Conservation (phyloP, 2,888 invertebrate genomes). For the Rotaria macrura region DNA sequence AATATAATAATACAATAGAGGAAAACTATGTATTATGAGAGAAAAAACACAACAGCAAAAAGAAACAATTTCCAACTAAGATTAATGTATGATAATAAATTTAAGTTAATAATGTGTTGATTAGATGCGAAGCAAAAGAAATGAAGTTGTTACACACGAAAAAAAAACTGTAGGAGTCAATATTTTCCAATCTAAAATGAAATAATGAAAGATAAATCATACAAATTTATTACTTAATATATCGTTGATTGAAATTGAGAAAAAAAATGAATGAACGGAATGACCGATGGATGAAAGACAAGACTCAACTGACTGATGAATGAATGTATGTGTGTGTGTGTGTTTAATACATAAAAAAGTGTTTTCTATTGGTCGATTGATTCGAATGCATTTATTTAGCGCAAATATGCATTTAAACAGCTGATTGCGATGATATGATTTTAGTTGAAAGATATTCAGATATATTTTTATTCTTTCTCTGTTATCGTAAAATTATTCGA, state of each 20-base stretch:
- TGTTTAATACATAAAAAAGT: not conserved
- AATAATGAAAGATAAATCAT: not conserved
- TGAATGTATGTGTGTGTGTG: not conserved
- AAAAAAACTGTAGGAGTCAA: not conserved
- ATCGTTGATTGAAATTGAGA: not conserved
- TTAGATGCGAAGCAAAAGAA: not conserved
- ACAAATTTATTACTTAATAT: not conserved
- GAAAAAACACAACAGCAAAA: not conserved
- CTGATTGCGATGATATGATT: not conserved
- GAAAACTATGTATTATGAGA: not conserved
- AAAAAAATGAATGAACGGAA: not conserved
- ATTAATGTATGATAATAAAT: not conserved
- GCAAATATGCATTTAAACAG: not conserved
- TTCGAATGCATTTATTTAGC: not conserved
- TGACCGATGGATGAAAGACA: slow-evolving; percentile 6
- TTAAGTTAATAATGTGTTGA: no score
- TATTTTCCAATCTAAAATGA: not conserved
- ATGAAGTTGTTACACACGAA: no score
- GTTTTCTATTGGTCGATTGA: not conserved
- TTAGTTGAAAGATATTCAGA: not conserved
- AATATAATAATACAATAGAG: not conserved
- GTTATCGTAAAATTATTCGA: not conserved
- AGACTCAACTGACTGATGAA: not conserved
- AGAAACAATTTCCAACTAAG: not conserved
- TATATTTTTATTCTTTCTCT: not conserved